Evolutionary conservation across 2,888 invertebrate genomes (phyloP).

Genomic region (Apodemia zela): DNA sequence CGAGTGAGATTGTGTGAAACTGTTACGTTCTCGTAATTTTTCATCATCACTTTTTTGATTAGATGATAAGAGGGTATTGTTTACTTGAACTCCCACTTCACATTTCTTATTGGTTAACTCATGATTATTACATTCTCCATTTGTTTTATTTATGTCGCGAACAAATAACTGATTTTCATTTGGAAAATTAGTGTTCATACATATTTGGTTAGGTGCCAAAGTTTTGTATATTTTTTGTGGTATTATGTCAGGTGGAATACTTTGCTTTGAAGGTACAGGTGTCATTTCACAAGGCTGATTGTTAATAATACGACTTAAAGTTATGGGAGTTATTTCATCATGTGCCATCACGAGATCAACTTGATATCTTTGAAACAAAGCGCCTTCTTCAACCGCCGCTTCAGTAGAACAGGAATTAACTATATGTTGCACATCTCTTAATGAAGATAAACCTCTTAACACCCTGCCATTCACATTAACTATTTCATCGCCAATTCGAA

Average conservation of each 20-base stretch:
- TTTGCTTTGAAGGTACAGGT: constrained; percentile 41
- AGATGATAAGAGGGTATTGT: constrained; percentile 48
- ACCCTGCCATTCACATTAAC: constrained; percentile 93
- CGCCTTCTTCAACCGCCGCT: constrained; percentile 57
- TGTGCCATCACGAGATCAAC: constrained; percentile 84
- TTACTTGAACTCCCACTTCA: constrained; percentile 58
- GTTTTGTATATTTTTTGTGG: constrained; percentile 70
- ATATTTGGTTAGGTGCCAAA: constrained; percentile 60
- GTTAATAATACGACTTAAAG: constrained; percentile 66
- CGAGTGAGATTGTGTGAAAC: constrained; percentile 56
- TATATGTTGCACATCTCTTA: constrained; percentile 82
- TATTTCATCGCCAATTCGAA: constrained; percentile 93
- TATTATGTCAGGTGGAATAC: constrained; percentile 70
- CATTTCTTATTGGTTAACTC: constrained; percentile 48
- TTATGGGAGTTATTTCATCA: constrained; percentile 81
- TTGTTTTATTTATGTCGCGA: constrained; percentile 39
- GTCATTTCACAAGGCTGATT: constrained; percentile 54
- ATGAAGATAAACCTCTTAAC: constrained; percentile 85
- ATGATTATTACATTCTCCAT: constrained; percentile 42
- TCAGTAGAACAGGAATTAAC: constrained; percentile 77
- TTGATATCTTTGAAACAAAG: constrained; percentile 67
- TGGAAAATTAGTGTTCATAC: constrained; percentile 72
- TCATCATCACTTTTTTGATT: constrained; percentile 77
- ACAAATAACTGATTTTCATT: constrained; percentile 53
- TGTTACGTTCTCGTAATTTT: constrained; percentile 66